Conservation (phyloP, 2,113 vertebrate species). For the Rissa tridactyla region DNA sequence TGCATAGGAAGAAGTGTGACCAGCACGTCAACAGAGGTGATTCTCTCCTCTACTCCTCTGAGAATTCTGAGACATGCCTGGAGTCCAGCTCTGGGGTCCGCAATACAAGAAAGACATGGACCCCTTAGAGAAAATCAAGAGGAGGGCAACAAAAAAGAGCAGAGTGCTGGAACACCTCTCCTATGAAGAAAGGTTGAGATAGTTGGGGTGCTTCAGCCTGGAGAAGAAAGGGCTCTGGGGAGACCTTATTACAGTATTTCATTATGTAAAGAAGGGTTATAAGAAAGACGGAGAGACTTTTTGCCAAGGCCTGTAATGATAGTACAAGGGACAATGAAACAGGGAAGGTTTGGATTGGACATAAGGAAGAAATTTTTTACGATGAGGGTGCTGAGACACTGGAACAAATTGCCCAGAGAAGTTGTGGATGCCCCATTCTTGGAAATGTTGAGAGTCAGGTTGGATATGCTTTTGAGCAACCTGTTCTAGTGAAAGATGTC, state of each 20-base stretch:
- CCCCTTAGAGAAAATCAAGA: not conserved
- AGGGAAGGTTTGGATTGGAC: too few species aligned
- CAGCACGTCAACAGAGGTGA: not conserved
- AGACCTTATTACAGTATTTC: too few species aligned
- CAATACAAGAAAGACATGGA: not conserved
- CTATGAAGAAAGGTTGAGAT: too few species aligned
- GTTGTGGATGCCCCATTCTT: not conserved
- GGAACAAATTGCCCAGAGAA: not conserved
- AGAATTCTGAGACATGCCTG: not conserved
- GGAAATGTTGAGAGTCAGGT: not conserved
- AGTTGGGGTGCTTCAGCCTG: too few species aligned
- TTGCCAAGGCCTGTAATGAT: too few species aligned
- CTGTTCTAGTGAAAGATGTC: not conserved
- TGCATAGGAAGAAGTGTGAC: not conserved
- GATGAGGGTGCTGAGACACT: not conserved
- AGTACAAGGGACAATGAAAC: too few species aligned
- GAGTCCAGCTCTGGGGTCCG: not conserved
- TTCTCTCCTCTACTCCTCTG: not conserved
- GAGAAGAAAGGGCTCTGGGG: too few species aligned
- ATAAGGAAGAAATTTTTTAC: too few species aligned
- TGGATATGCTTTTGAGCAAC: not conserved
- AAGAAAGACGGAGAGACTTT: too few species aligned
- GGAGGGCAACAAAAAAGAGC: not conserved
- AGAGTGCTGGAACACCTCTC: not conserved
- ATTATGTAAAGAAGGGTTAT: too few species aligned